Base-by-base conservation (phyloP, 2,113 vertebrate species). In the Pogonocichla stellata region DNA sequence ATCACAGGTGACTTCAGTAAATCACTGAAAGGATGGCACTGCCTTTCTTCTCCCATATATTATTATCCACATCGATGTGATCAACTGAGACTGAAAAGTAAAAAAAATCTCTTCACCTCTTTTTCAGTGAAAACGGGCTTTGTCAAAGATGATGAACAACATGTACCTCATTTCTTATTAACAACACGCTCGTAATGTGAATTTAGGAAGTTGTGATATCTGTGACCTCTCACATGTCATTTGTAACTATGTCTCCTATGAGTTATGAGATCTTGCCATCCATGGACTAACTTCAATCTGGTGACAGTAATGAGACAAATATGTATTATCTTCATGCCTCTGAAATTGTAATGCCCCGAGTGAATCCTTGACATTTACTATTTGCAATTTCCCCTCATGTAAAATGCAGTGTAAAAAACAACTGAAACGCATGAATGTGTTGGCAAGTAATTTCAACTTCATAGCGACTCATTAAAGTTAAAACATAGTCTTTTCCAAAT, bases 281-380 rank as follows among this genome's bases (percentile, higher is more conserved):
- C 73, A 84, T 34, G 17, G 96, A 94, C 96, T 97, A 91, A 97
- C 95, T 97, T 89, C 96, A 97, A 97, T 97, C 86, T 95, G 88
- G 75, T 97, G 97, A 97, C 97, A 97, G 96, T 97, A 98, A 98
- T 96, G 93, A 98, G 97, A 98, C 98, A 98, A 98, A 97, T 97
- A 98, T 91, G 96, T 97, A 98, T 98, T 97, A 98, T 91, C 94
- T 98, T 97, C 97, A 98, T 97, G 98, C 50, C 95, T 98, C 97
- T 93, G 97, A 98, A 98, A 95, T 78, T 86, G 92, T 91, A 96
- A 96, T 96, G 97, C 95, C 97, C 95, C 84, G 28, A 94, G 97
- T 98, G 97, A 97, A 97, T 98, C 90, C 96, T 91, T 98, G 97
- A 98, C 97, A 98, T 98, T 98, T 97, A 97, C 95, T 96, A 88